Evolutionary conservation across 2,797 vertebrate genomes (phyloP), one percentile per base, ranked within the genome.

Genomic region (Arnoldichthys spilopterus): DNA sequence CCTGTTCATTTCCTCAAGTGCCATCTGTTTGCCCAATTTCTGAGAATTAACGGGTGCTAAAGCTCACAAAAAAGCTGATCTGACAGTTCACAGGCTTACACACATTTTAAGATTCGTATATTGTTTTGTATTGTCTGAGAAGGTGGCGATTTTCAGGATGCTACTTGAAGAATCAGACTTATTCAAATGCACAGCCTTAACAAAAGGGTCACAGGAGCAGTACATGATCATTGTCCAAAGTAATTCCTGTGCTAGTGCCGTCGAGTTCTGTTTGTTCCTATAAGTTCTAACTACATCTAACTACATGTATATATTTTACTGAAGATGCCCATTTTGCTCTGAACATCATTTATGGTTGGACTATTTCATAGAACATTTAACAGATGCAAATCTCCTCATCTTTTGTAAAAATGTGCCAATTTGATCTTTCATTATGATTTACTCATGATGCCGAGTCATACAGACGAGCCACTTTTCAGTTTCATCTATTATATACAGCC

Each of bases 1-100:
- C 61, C 71, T 16, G 40, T 61, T 81, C 66, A 53, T 81, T 75
- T 84, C 53, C 68, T 78, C 70, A 54, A 71, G 64, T 63, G 67
- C 79, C 79, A 79, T 84, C 73, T 84, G 62, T 85, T 83, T 83
- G 47, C 51, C 30, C 63, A 73, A 54, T 69, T 37, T 76, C 66
- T 70, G 71, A 62, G 18, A 63, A 30, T 53, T 53, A 75, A 78
- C 74, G 74, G 83, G 77, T 67, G 77, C 73, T 71, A 84, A 53
- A 26, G 34, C 72, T 70, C n/a, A 12, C 4, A 40, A 74, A 74
- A 75, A 56, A 43, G n/a, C 3, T 58, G 32, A 32, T 67, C 69
- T 28, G 66, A 56, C 5, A 69, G 30, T 34, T 30, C 11, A 62
- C n/a, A 67, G 43, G 20, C n/a, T 20, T 49, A 30, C 26, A 34